phyloP scores from a whole-genome alignment of 2,888 invertebrate species.

The Petrolisthes cinctipes region DNA sequence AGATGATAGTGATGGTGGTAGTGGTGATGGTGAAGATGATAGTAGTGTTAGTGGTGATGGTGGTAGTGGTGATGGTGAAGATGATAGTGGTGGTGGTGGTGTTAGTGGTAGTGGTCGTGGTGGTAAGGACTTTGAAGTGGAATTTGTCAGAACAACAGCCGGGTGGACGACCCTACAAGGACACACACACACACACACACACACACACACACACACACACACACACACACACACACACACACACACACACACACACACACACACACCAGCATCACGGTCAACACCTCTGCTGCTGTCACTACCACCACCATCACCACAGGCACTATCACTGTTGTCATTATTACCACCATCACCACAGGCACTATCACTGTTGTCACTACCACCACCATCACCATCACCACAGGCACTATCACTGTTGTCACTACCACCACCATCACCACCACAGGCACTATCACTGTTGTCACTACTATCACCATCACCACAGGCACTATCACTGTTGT shows the following conservation, averaged over 20 bases:
- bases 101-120: constrained; percentile 19
- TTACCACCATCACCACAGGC: not conserved
- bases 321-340: not conserved
- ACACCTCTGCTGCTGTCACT: not conserved
- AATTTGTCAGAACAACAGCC: constrained; percentile 9
- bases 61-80: constrained; percentile 3
- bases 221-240: constrained; percentile 27
- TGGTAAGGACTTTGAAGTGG: constrained; percentile 36
- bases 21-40: not conserved
- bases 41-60: not conserved
- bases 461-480: not conserved
- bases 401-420: not conserved
- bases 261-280: not conserved
- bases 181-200: constrained; percentile 14
- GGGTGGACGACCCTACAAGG: not conserved
- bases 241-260: constrained; percentile 26
- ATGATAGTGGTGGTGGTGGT: not conserved
- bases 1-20: not conserved
- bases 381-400: not conserved
- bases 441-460: not conserved
- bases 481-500: not conserved
- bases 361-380: not conserved
- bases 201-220: constrained; percentile 24
- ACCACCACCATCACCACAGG: not conserved
- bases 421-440: not conserved